Conservation (phyloP, 2,888 invertebrate genomes). For the Pharmacophagus antenor region DNA sequence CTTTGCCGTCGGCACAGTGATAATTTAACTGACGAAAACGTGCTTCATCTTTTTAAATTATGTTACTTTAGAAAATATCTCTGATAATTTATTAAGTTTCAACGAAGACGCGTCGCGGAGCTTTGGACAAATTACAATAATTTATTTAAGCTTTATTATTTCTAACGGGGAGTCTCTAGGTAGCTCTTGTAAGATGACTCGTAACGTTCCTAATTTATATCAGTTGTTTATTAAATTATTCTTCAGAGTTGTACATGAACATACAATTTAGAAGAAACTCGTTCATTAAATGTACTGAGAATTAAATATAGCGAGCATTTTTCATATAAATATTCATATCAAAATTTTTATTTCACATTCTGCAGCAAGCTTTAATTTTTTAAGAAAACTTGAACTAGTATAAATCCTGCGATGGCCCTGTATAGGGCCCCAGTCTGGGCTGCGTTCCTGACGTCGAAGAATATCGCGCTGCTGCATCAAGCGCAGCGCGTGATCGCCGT, state of each 20-base stretch:
- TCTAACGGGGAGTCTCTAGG: slow-evolving; percentile 52
- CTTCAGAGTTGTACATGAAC: not conserved
- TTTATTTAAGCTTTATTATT: slow-evolving; percentile 66
- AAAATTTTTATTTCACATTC: not conserved
- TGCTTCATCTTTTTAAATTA: slow-evolving; percentile 29
- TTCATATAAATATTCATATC: not conserved
- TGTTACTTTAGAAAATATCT: slow-evolving; percentile 45
- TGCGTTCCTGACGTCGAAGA: too few species aligned
- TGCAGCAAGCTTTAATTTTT: not conserved
- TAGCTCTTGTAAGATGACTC: slow-evolving; percentile 55
- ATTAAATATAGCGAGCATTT: not conserved
- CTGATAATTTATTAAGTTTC: slow-evolving; percentile 53
- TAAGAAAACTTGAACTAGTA: too few species aligned
- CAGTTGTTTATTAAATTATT: slow-evolving; percentile 42
- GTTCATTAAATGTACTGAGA: slow-evolving; percentile 1
- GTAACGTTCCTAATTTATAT: slow-evolving; percentile 61
- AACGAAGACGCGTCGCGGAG: slow-evolving; percentile 45
- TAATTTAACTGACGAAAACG: slow-evolving; percentile 16
- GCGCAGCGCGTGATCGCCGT: too few species aligned
- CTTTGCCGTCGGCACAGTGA: slow-evolving; percentile 1
- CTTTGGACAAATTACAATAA: slow-evolving; percentile 56
- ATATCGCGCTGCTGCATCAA: too few species aligned
- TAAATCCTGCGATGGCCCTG: too few species aligned
- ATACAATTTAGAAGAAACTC: slow-evolving; percentile 4
- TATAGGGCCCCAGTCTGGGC: too few species aligned